Conservation (phyloP, 2,113 vertebrate species). For the Oenanthe melanoleuca region DNA sequence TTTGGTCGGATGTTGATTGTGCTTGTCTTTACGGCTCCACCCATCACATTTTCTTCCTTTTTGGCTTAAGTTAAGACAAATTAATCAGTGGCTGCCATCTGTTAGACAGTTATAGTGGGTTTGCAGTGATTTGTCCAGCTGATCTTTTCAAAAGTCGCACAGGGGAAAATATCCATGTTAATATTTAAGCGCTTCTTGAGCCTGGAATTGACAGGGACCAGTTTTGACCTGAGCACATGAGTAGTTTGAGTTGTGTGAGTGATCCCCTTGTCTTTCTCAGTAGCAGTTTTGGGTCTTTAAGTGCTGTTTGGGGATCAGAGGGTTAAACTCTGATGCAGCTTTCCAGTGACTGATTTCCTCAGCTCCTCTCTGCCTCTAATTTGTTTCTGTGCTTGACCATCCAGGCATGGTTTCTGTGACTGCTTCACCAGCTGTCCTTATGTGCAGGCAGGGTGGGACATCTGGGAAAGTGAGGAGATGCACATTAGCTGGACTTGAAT, state of each 20-base stretch:
- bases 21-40: slow-evolving; percentile 73
- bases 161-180: neutral
- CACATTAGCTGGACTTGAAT: neutral
- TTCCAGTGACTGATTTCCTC: neutral
- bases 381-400: neutral
- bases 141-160: slow-evolving; percentile 35
- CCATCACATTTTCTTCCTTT: slow-evolving; percentile 81
- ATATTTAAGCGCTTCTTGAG: slow-evolving; percentile 4
- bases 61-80: slow-evolving; percentile 83
- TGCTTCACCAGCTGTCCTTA: neutral
- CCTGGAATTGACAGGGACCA: neutral
- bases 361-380: neutral
- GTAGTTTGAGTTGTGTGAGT: neutral
- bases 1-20: slow-evolving; percentile 81
- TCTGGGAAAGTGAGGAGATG: neutral
- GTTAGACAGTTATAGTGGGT: slow-evolving; percentile 78
- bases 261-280: neutral
- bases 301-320: neutral
- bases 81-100: slow-evolving; percentile 80
- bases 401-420: neutral
- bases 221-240: neutral
- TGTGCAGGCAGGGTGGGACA: neutral
- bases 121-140: slow-evolving; percentile 63
- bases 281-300: neutral
- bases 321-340: neutral